Evolutionary conservation across 92 coral and sea anemone genomes (phyloP).

Genomic region (Porites lobata): DNA sequence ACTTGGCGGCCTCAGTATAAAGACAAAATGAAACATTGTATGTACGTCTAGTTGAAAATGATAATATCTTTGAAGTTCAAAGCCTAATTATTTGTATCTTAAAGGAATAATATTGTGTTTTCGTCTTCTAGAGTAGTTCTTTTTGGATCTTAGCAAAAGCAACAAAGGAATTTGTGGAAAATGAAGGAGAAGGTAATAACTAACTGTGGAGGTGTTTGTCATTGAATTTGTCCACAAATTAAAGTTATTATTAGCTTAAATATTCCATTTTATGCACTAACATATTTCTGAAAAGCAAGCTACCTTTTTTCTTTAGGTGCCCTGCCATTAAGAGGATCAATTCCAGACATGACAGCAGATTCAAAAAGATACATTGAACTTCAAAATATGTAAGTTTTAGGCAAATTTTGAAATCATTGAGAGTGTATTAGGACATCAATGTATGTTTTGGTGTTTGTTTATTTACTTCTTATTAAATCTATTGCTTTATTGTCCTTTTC

Average conservation of each 20-base stretch:
- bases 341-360: conserved; percentile 99
- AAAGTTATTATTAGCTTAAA: background rate
- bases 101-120: background rate
- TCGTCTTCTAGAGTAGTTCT: conserved; percentile 77
- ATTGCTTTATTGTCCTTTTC: background rate
- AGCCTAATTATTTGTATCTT: too few species aligned
- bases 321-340: conserved; percentile 94
- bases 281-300: too few species aligned
- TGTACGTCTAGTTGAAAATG: too few species aligned
- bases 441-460: background rate
- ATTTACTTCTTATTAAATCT: too few species aligned
- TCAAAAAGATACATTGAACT: conserved; percentile 92
- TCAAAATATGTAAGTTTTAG: conserved; percentile 86
- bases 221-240: background rate
- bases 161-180: conserved; percentile 91
- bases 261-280: background rate
- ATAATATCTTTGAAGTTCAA: too few species aligned
- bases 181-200: conserved; percentile 88
- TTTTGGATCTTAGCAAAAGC: conserved; percentile 96
- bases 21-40: background rate
- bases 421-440: background rate
- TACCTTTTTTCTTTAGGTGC: conserved; percentile 55
- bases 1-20: too few species aligned
- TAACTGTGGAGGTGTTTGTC: too few species aligned
- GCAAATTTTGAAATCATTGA: background rate